Evolutionary conservation across 2,888 invertebrate species (phyloP).

Genomic region (Lasioglossum malachurum): DNA sequence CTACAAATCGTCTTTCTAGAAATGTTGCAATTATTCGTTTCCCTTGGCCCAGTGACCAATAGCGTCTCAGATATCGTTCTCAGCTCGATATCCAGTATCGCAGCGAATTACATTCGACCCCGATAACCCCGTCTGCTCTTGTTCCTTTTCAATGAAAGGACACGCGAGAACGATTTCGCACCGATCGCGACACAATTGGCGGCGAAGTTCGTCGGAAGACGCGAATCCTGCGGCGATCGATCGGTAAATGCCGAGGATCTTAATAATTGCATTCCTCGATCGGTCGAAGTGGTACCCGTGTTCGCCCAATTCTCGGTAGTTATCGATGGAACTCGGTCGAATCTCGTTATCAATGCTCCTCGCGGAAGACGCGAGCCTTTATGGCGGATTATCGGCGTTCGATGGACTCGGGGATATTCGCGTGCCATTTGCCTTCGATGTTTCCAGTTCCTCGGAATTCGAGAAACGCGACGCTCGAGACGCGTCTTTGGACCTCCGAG

Average conservation of each 20-base stretch:
- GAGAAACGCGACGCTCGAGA: conserved; percentile 12
- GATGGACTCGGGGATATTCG: conserved; percentile 17
- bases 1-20: too few species aligned
- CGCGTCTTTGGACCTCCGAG: background rate
- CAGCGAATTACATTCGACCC: background rate
- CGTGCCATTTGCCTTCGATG: conserved; percentile 30
- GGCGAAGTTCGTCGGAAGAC: background rate
- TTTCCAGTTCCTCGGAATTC: conserved; percentile 26
- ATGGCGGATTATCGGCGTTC: conserved; percentile 49
- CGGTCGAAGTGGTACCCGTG: conserved; percentile 6
- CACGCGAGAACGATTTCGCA: background rate
- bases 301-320: background rate
- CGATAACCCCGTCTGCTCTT: background rate
- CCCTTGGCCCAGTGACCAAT: background rate
- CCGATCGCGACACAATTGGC: background rate
- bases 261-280: conserved; percentile 46
- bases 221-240: conserved; percentile 17
- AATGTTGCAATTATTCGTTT: background rate
- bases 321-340: conserved; percentile 27
- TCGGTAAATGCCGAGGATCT: conserved; percentile 10
- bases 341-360: conserved; percentile 49
- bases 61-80: too few species aligned
- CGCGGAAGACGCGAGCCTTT: conserved; percentile 35
- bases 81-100: background rate
- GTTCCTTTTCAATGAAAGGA: background rate